phyloP scores from a whole-genome alignment of 2,888 invertebrate species.

The Iselma pallidipennis region DNA sequence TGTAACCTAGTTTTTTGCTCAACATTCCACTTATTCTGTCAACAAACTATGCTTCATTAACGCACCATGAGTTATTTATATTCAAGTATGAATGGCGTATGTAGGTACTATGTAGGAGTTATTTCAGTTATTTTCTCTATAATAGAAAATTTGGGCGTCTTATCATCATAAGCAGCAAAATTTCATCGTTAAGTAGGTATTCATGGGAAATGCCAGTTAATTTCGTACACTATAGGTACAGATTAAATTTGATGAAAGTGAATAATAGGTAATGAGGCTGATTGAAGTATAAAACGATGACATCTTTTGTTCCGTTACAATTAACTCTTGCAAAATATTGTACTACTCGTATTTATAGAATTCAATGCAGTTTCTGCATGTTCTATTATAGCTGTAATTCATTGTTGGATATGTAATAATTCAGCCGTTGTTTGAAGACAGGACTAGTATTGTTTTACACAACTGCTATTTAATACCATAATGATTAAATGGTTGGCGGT shows the following conservation, averaged over 20 bases:
- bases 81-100: neutral
- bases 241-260: neutral
- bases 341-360: no score
- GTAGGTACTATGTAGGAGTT: neutral
- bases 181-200: neutral
- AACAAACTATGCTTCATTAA: constrained; percentile 2
- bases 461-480: neutral
- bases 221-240: neutral
- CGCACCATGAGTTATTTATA: constrained; percentile 2
- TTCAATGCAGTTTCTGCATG: no score
- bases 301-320: constrained; percentile 6
- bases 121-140: neutral
- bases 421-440: neutral
- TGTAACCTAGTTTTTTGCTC: no score
- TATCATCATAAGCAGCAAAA: neutral
- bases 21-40: neutral
- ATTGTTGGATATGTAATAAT: neutral
- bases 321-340: no score
- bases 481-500: neutral
- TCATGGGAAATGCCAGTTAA: neutral
- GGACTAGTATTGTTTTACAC: neutral
- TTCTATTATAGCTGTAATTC: no score
- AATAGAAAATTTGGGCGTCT: neutral
- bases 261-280: constrained; percentile 15
- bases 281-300: constrained; percentile 6